Percentiles rank a stretch among this genome's conserved stretches.
These are phyloP conservation scores for Drosophila guanche DNA, from an alignment of 1,140 invertebrate species.

Conservation along the genomic window DNA sequence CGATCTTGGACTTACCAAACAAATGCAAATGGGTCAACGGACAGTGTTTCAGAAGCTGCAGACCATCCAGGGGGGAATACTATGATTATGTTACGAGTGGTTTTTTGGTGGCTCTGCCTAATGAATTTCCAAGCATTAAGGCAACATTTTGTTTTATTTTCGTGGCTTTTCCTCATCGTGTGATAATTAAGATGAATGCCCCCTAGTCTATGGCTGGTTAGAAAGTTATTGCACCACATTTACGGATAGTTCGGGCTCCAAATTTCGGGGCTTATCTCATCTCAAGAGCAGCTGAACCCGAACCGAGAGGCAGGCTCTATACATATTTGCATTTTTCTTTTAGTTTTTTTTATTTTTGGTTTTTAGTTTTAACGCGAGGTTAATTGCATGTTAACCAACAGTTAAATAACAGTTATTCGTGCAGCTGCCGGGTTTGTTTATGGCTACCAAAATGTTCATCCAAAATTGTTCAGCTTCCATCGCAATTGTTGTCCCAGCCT, in stretches of 20 bases:
- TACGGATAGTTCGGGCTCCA: conserved; percentile 22
- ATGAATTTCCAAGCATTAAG: conserved; percentile 65
- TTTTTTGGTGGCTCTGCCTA: conserved; percentile 48
- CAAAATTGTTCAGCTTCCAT: conserved; percentile 49
- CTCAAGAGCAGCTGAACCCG: conserved; percentile 45
- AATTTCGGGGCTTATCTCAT: conserved; percentile 43
- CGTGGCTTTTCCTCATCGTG: conserved; percentile 58
- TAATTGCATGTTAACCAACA: conserved; percentile 79
- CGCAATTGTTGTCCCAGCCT: conserved; percentile 51
- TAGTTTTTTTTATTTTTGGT: conserved; percentile 44
- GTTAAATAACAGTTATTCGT: conserved; percentile 66
- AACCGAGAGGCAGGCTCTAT: conserved; percentile 34
- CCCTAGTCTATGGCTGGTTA: conserved; percentile 44
- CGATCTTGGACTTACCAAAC: conserved; percentile 26
- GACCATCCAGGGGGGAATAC: conserved; percentile 22
- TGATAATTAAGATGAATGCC: conserved; percentile 82
- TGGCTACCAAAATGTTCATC: conserved; percentile 23
- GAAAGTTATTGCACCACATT: conserved; percentile 79
- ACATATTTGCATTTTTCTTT: conserved; percentile 64
- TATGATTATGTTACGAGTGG: conserved; percentile 36
- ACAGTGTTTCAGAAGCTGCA: conserved; percentile 51
- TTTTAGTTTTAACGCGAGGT: conserved; percentile 52
- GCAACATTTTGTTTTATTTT: conserved; percentile 52
- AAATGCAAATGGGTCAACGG: conserved; percentile 72
- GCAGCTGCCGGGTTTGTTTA: conserved; percentile 34